Evolutionary conservation across 2,797 vertebrate genomes (phyloP), one percentile per base, ranked within the genome.

Genomic region (Pterois miles): DNA sequence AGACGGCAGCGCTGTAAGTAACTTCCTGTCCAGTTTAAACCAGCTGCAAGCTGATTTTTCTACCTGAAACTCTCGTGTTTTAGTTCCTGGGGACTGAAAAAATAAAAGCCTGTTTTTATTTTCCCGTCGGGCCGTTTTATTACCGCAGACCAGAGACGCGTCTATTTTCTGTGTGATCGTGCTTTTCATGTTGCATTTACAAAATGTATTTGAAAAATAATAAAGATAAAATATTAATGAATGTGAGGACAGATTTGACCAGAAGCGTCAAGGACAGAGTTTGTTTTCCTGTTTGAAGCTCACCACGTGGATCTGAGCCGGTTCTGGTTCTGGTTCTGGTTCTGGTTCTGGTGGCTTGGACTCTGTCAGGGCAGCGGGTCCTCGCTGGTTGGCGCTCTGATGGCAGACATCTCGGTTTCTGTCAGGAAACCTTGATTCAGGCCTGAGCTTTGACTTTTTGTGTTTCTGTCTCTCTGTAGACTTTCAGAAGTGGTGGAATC

Each of bases 401-500:
- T 13, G 14, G 53, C 13, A n/a, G 8, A 20, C 22, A 4, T 50
- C n/a, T n/a, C n/a, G n/a, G n/a, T n/a, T n/a, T n/a, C n/a, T n/a
- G n/a, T n/a, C n/a, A n/a, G n/a, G 36, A 38, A 62, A 59, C 13
- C 5, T 56, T 92, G 27, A 93, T 63, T 58, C 63, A 57, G 78
- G 64, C 56, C 95, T 76, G 71, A 67, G 63, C 65, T 81, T 95
- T 94, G 94, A 95, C 94, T 94, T 84, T 93, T 94, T 94, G 40
- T 71, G 73, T 96, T 93, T 96, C 94, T 94, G 87, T 91, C 93
- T 96, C 94, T 93, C 46, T 82, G 75, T 83, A 70, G 75, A 96
- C 95, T 60, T 88, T 91, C 67, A 96, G 95, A 96, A 95, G 94
- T 94, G 95, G 94, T 96, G 95, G 94, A 96, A 95, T 97, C 96